A percentile compares a stretch with the other conserved stretches of the same genome.
These are phyloP conservation scores for Penaeus vannamei DNA, from an alignment of 1,140 invertebrate species.

Conservation along the genomic window DNA sequence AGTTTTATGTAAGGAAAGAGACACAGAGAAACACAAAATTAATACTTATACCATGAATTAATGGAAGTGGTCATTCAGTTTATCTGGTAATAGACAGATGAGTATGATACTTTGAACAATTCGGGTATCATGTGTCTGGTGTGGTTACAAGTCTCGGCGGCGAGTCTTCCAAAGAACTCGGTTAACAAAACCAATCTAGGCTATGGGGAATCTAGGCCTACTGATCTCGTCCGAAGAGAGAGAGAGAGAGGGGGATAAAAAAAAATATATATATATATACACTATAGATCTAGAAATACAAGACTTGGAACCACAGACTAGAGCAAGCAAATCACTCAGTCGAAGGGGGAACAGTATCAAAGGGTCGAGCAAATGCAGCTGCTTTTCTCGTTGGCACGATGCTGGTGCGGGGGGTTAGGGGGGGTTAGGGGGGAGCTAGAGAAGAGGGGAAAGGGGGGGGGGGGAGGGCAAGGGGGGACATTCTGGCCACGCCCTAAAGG, in stretches of 20 bases:
- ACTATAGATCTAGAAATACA: background rate
- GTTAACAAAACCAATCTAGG: no score
- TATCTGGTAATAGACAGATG: constrained; percentile 65
- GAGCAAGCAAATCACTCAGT: constrained; percentile 63
- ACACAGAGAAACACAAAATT: constrained; percentile 67
- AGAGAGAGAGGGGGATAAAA: no score
- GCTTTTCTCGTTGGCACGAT: constrained; percentile 52
- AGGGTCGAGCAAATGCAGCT: constrained; percentile 62
- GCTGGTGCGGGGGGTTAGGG: constrained; percentile 43
- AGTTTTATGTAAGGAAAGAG: constrained; percentile 66
- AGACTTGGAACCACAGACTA: constrained; percentile 62
- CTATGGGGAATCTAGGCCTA: no score
- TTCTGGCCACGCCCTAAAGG: constrained; percentile 18
- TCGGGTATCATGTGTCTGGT: constrained; percentile 59
- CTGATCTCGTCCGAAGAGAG: no score
- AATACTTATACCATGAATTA: constrained; percentile 65
- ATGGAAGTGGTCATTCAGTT: constrained; percentile 65
- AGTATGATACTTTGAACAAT: constrained; percentile 64
- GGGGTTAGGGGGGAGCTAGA: no score
- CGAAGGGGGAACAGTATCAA: constrained; percentile 62
- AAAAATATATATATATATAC: no score
- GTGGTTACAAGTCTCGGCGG: constrained; percentile 58
- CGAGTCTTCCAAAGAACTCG: no score
- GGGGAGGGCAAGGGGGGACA: background rate
- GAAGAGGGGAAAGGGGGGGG: no score